These are phyloP conservation scores for Virgularia gustaviana DNA, from an alignment of 92 coral and sea anemone genomes.

Conservation along the genomic window DNA sequence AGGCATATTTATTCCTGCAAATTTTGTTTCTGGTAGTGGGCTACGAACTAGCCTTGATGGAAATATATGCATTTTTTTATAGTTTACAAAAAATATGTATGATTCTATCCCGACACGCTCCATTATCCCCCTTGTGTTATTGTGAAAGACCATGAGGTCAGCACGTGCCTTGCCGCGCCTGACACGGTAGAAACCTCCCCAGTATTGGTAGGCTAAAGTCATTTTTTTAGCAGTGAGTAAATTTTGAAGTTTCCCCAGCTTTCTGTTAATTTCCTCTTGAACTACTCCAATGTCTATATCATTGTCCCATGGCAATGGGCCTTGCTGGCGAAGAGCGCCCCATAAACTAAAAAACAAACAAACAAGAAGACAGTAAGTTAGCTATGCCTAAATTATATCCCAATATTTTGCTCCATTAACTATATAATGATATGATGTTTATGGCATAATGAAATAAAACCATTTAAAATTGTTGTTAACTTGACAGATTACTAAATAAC, in stretches of 20 bases:
- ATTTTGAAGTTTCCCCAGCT: slow-evolving; percentile 45
- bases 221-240: slow-evolving; percentile 54
- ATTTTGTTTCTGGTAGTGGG: slow-evolving; percentile 56
- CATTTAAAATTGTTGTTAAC: not conserved
- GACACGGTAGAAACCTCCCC: slow-evolving; percentile 74
- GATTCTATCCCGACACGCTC: slow-evolving; percentile 70
- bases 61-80: slow-evolving; percentile 70
- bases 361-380: not conserved
- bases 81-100: slow-evolving; percentile 65
- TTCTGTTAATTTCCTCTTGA: slow-evolving; percentile 49
- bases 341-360: slow-evolving; percentile 49
- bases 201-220: slow-evolving; percentile 44
- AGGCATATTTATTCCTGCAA: slow-evolving; percentile 58
- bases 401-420: not conserved
- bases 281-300: slow-evolving; percentile 74
- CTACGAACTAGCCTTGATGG: slow-evolving; percentile 56
- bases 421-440: too few species aligned
- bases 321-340: slow-evolving; percentile 68
- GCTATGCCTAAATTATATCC: not conserved
- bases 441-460: too few species aligned
- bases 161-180: slow-evolving; percentile 64
- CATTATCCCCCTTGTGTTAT: slow-evolving; percentile 54
- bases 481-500: too few species aligned
- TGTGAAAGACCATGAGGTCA: slow-evolving; percentile 61
- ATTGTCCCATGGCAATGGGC: slow-evolving; percentile 77